Conservation (phyloP, 1,140 invertebrate genomes). For the Drosophila novamexicana region DNA sequence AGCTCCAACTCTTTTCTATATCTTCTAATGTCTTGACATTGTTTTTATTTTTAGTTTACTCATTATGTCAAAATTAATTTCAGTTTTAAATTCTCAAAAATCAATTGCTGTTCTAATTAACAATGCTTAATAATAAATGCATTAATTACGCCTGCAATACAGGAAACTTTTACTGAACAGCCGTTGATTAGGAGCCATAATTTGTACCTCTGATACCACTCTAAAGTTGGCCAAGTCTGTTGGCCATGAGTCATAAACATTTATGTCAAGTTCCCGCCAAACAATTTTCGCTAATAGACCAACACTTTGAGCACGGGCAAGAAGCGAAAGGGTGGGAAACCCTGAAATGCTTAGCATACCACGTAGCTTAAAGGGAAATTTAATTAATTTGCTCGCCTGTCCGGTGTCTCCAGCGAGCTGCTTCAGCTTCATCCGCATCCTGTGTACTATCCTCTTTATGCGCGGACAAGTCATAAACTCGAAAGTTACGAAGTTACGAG, state of each 20-base stretch:
- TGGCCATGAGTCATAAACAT: conserved; percentile 18
- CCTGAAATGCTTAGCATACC: conserved; percentile 55
- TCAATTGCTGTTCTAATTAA: too few species aligned
- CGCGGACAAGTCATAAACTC: conserved; percentile 74
- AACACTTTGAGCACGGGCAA: conserved; percentile 8
- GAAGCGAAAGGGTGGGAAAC: not conserved
- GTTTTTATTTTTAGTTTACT: too few species aligned
- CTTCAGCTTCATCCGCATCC: conserved; percentile 8
- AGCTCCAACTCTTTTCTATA: too few species aligned
- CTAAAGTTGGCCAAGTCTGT: not conserved
- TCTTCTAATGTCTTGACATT: too few species aligned
- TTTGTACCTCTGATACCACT: not conserved
- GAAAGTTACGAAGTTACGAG: conserved; percentile 57
- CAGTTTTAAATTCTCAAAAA: too few species aligned
- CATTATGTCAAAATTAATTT: too few species aligned
- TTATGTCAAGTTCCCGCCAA: conserved; percentile 7
- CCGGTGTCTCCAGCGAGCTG: conserved; percentile 11
- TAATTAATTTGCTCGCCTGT: conserved; percentile 65
- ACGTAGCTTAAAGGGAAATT: conserved; percentile 60
- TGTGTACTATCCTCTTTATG: conserved; percentile 6
- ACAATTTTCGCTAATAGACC: conserved; percentile 22
- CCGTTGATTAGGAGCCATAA: not conserved
- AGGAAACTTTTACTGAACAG: not conserved
- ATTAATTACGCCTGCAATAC: not conserved
- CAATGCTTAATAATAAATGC: not conserved